These are phyloP conservation scores for Aphrophora alni DNA, from an alignment of 2,888 invertebrate species.

Conservation along the genomic window DNA sequence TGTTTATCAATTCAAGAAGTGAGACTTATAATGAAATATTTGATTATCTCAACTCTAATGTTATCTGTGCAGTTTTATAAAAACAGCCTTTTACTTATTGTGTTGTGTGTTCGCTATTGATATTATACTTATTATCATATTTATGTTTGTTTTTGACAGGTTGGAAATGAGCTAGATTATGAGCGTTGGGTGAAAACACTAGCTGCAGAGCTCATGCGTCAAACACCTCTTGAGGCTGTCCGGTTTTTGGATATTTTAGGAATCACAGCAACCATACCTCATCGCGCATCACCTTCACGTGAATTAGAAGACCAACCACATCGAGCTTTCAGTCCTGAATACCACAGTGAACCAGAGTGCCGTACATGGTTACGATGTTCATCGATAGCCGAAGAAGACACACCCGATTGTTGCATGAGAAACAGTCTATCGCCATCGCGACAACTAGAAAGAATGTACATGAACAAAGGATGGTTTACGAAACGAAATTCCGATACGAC, in stretches of 20 bases:
- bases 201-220: constrained; percentile 75
- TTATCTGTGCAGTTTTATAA: too few relatives aligned
- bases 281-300: constrained; percentile 7
- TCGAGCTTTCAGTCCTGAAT: constrained; percentile 44
- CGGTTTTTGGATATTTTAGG: constrained; percentile 71
- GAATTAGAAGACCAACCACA: constrained; percentile 10
- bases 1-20: too few relatives aligned
- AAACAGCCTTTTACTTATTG: too few relatives aligned
- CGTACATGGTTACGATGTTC: constrained; percentile 25
- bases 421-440: background rate
- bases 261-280: constrained; percentile 57
- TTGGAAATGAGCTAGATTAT: constrained; percentile 71
- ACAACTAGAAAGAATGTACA: background rate
- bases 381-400: background rate
- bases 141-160: constrained; percentile 62
- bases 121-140: too few relatives aligned
- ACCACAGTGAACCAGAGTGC: constrained; percentile 27
- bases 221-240: constrained; percentile 72
- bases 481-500: background rate
- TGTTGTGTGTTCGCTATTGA: too few relatives aligned
- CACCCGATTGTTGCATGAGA: background rate
- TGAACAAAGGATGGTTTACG: too few relatives aligned
- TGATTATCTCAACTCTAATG: too few relatives aligned
- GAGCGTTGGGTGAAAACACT: constrained; percentile 77
- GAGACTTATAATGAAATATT: too few relatives aligned